Percentiles rank a stretch among this genome's conserved stretches.
Conservation (phyloP, 2,888 invertebrate species). For the Xestia ashworthii region DNA sequence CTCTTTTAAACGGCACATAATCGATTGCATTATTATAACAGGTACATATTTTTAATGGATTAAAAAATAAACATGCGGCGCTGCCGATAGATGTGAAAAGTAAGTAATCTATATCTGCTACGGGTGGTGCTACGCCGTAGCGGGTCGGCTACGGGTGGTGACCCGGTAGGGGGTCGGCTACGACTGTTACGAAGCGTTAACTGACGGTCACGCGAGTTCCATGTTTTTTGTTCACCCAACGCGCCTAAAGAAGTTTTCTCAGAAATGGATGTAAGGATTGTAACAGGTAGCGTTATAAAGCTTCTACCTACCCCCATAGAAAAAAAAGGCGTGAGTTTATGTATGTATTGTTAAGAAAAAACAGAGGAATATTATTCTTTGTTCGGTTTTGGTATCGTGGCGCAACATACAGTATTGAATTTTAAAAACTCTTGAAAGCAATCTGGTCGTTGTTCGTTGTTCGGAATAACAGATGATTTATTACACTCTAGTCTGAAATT, state of each 20-base stretch:
- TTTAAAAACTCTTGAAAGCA: constrained; percentile 4
- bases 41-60: background rate
- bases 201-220: too few species aligned
- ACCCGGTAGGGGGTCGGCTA: too few species aligned
- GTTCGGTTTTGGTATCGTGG: background rate
- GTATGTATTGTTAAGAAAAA: background rate
- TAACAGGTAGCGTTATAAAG: background rate
- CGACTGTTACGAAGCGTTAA: too few species aligned
- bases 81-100: too few species aligned
- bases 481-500: background rate
- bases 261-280: background rate
- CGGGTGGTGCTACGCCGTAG: too few species aligned
- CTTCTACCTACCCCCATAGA: background rate
- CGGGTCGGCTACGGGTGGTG: too few species aligned
- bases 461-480: constrained; percentile 3
- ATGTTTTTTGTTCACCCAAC: too few species aligned
- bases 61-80: too few species aligned
- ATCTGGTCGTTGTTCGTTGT: background rate
- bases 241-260: too few species aligned
- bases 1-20: constrained; percentile 41
- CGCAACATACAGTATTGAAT: constrained; percentile 22
- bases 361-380: background rate
- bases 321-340: background rate
- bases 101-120: too few species aligned
- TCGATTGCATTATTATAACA: background rate